Percentiles rank a stretch among this genome's conserved stretches.
Conservation (phyloP, 2,113 vertebrate species). For the Phylloscopus whistleri region DNA sequence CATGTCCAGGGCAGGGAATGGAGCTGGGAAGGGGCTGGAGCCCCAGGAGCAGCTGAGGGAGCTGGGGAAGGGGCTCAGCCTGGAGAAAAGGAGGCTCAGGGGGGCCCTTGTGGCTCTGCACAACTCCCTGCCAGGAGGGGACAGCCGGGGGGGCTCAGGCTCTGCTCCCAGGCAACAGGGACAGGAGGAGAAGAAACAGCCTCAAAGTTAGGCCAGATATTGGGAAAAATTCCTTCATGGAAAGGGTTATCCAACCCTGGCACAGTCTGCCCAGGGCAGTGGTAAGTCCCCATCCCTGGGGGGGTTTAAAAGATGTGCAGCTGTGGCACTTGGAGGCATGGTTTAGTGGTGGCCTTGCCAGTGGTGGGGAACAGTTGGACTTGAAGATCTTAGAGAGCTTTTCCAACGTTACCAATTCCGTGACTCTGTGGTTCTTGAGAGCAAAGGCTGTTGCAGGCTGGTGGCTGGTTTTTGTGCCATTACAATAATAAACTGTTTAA, state of each 20-base stretch:
- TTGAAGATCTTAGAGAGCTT: not conserved
- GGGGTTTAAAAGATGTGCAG: not conserved
- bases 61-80: not conserved
- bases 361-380: not conserved
- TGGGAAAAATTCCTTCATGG: not conserved
- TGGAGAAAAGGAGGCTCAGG: not conserved
- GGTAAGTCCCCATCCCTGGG: not conserved
- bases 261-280: not conserved
- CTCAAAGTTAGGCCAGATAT: not conserved
- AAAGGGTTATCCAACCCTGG: not conserved
- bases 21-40: not conserved
- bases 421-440: not conserved
- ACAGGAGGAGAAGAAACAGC: not conserved
- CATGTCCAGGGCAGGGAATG: fast-evolving
- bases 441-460: not conserved
- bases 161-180: not conserved
- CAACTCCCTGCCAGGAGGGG: not conserved
- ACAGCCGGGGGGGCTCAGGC: fast-evolving
- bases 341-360: not conserved
- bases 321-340: not conserved
- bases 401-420: not conserved
- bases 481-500: not conserved
- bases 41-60: not conserved
- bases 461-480: not conserved
- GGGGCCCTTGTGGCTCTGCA: not conserved